phyloP scores from a whole-genome alignment of 2,797 vertebrate species.

The Melanotaenia parkinsoni region DNA sequence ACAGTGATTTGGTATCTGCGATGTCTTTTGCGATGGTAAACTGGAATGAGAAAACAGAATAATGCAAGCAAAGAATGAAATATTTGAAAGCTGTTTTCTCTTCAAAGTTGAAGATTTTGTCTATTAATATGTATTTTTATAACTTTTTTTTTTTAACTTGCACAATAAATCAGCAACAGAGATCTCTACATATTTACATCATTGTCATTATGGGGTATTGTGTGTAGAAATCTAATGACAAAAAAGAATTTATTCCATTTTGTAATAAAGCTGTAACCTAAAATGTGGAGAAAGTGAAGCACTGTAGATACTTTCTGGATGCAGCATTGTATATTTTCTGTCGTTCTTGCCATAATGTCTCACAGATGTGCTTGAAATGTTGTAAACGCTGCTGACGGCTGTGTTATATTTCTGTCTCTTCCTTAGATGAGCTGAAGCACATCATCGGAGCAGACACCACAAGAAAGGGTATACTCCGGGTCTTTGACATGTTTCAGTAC shows the following conservation, averaged over 20 bases:
- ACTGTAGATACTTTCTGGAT: no score
- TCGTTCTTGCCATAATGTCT: background rate
- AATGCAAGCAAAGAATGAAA: background rate
- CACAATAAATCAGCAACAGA: background rate
- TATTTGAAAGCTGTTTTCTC: no score
- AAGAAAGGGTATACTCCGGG: slow-evolving; percentile 96
- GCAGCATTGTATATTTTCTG: background rate
- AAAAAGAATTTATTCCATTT: no score
- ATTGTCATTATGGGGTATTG: no score
- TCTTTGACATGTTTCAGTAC: slow-evolving; percentile 99
- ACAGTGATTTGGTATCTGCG: no score
- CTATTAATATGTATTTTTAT: background rate
- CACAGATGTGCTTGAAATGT: background rate
- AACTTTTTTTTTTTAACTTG: background rate
- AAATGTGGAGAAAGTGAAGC: no score
- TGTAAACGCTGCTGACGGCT: slow-evolving; percentile 5
- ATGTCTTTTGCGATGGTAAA: background rate
- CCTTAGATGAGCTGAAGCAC: slow-evolving; percentile 96
- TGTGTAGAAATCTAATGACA: no score
- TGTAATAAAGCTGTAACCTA: no score
- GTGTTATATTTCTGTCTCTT: background rate
- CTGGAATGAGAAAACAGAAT: no score
- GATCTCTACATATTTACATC: background rate
- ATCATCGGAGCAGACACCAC: slow-evolving; percentile 98
- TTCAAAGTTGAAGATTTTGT: no score